Percentiles rank a stretch among this genome's conserved stretches.
Conservation (phyloP, 2,888 invertebrate species). For the Sussaba pulchella region DNA sequence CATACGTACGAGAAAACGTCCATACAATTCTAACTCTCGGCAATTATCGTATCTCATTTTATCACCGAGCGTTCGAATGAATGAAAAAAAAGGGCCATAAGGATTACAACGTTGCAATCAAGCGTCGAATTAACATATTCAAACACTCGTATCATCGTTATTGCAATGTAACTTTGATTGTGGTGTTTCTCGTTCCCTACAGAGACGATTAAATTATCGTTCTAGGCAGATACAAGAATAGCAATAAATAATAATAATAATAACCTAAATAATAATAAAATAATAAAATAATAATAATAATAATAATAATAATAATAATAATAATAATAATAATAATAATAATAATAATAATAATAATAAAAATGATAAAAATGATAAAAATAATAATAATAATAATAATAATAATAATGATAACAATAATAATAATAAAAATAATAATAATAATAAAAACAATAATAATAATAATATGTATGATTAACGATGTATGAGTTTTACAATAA, state of each 20-base stretch:
- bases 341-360: too few species aligned
- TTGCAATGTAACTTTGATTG: constrained; percentile 37
- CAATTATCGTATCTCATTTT: constrained; percentile 58
- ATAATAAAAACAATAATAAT: neutral
- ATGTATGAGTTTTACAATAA: constrained; percentile 37
- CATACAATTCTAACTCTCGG: constrained; percentile 7
- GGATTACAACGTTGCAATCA: constrained; percentile 47
- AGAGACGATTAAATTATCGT: constrained; percentile 36
- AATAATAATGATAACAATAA: neutral
- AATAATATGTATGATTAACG: constrained; percentile 17
- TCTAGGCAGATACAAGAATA: neutral
- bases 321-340: too few species aligned
- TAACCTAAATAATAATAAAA: too few species aligned
- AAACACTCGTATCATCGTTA: constrained; percentile 24
- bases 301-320: too few species aligned
- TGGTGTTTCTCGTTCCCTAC: constrained; percentile 28
- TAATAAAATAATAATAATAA: too few species aligned
- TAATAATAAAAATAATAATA: constrained; percentile 6
- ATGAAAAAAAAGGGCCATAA: constrained; percentile 28
- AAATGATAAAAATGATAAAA: constrained; percentile 17
- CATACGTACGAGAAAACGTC: neutral
- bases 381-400: neutral
- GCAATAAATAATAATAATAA: too few species aligned
- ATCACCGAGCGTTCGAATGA: constrained; percentile 29
- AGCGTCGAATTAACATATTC: constrained; percentile 22